Evolutionary conservation across 2,797 vertebrate genomes (phyloP).

Genomic region (Acanthurus tractus): DNA sequence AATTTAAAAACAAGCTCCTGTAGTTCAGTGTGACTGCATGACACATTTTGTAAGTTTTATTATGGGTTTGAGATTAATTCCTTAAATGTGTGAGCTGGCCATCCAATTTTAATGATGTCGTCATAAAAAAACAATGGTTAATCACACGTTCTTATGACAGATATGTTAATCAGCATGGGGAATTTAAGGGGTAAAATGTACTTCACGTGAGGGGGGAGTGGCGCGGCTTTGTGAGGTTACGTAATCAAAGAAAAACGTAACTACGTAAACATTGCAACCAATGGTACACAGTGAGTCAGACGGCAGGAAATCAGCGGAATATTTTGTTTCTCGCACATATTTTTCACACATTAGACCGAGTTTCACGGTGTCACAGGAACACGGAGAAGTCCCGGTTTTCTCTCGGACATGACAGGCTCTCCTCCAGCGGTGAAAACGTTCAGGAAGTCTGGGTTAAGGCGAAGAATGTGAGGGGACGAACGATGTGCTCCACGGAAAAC

Average conservation of each 20-base stretch:
- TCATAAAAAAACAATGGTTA: too few species aligned
- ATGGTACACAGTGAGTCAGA: constrained; percentile 29
- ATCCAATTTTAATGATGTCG: too few species aligned
- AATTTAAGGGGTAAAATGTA: too few species aligned
- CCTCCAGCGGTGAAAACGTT: background rate
- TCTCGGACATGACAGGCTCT: background rate
- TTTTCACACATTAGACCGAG: background rate
- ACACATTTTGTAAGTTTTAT: too few species aligned
- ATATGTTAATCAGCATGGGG: too few species aligned
- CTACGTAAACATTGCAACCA: constrained; percentile 36
- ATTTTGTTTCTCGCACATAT: constrained; percentile 14
- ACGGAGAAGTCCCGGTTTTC: background rate
- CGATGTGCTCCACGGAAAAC: constrained; percentile 77
- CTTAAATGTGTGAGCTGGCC: too few species aligned
- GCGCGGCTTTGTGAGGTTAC: constrained; percentile 33
- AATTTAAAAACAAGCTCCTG: too few species aligned
- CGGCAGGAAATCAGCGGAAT: constrained; percentile 49
- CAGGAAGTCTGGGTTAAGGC: constrained; percentile 23
- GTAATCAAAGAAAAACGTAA: constrained; percentile 57
- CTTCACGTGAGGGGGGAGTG: constrained; percentile 34
- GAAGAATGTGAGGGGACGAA: constrained; percentile 60
- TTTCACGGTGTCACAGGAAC: too few species aligned
- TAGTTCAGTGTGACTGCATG: background rate
- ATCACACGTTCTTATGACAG: too few species aligned
- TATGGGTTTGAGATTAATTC: too few species aligned